Base-by-base conservation (phyloP, 2,797 vertebrate genomes). In the Danio aesculapii region DNA sequence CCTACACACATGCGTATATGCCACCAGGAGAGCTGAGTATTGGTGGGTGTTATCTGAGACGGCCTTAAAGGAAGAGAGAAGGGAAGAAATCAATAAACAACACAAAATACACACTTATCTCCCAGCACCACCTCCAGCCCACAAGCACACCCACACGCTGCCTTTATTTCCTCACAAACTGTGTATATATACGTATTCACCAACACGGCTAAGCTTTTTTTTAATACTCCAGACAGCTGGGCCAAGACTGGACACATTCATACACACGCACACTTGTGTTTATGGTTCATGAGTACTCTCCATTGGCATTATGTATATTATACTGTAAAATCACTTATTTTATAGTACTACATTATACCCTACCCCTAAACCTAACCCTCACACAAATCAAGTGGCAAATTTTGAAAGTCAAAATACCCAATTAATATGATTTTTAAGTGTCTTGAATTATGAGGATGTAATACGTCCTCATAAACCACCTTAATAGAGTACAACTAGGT, bases 51-150 rank as follows among this genome's bases (percentile, higher is more conserved):
- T 84, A 86, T 86, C 85, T 81, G 63, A 82, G 76, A 80, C 16
- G 46, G 72, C 76, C 71, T 82, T 74, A 72, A 75, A 82, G 63
- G 79, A 69, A 81, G 55, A 72, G 39, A 46, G 41, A 79, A 39
- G n/a, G 63, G 49, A 73, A 76, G 61, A 76, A 84, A 86, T 87
- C 83, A 83, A 87, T 87, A 83, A 83, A 73, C 64, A 79, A 64
- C 84, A 84, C 71, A 81, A 87, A 30, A 86, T 74, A 77, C 61
- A 83, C 68, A 86, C 83, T 86, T 86, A 84, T 87, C 84, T 84
- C 72, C 43, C 72, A 39, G 62, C 76, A 75, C 61, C 78, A 84
- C 72, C 57, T 71, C 77, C 78, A 55, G 62, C 64, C 66, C 77
- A 68, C 75, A 82, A 76, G 77, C 64, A 82, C 67, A 46, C 77